phyloP scores from a whole-genome alignment of 1,140 invertebrate species.

The Cyphomyrmex costatus region DNA sequence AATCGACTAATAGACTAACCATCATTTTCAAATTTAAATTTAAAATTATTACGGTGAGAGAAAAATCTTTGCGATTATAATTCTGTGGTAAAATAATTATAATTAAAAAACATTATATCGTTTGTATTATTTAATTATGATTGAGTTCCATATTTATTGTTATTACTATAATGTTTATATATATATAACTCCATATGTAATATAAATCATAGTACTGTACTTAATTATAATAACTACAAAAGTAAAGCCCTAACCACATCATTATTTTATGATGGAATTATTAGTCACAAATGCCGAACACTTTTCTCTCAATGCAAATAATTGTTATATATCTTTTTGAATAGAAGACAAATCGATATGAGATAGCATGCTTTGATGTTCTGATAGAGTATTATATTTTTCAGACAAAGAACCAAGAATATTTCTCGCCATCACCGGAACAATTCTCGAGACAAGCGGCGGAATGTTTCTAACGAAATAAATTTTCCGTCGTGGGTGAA shows the following conservation, averaged over 20 bases:
- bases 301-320: neutral
- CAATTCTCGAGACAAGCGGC: conserved; percentile 21
- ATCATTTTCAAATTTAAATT: neutral
- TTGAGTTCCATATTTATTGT: too few relatives aligned
- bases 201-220: too few relatives aligned
- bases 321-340: neutral
- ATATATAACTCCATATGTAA: too few relatives aligned
- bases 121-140: too few relatives aligned
- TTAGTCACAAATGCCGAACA: too few relatives aligned
- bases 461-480: conserved; percentile 9
- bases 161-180: too few relatives aligned
- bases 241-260: too few relatives aligned
- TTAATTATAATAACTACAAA: too few relatives aligned
- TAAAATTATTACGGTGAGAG: neutral
- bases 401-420: neutral
- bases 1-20: neutral
- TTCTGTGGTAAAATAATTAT: too few relatives aligned
- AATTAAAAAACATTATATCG: too few relatives aligned
- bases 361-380: neutral
- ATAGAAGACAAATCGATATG: neutral
- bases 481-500: conserved; percentile 21
- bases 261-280: too few relatives aligned
- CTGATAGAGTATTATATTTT: conserved; percentile 18
- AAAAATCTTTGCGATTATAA: too few relatives aligned
- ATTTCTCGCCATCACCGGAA: neutral